These are phyloP conservation scores for Drosophila borborema DNA, from an alignment of 2,888 invertebrate species.

Conservation along the genomic window DNA sequence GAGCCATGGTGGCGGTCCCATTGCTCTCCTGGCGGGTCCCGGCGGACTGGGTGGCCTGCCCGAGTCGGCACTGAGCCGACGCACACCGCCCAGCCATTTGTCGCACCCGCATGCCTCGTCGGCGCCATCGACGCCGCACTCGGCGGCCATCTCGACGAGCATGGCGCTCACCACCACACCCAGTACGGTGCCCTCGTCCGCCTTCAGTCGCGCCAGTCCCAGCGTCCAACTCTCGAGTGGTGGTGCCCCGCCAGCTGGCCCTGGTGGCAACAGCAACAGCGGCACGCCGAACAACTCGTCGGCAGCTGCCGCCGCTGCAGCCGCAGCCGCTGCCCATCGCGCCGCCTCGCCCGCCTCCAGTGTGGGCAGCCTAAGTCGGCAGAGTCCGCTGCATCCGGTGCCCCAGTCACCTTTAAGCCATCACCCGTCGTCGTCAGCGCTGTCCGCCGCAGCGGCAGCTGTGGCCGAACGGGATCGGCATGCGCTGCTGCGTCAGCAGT, in stretches of 20 bases:
- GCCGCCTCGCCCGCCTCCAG: conserved; percentile 84
- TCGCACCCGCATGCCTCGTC: conserved; percentile 82
- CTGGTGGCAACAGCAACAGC: conserved; percentile 64
- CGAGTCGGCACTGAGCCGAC: conserved; percentile 83
- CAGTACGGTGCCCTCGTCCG: conserved; percentile 84
- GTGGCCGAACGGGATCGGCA: conserved; percentile 85
- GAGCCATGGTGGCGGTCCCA: conserved; percentile 81
- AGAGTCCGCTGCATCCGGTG: conserved; percentile 85
- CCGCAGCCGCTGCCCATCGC: conserved; percentile 83
- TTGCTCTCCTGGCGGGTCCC: conserved; percentile 82
- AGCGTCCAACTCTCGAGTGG: conserved; percentile 83
- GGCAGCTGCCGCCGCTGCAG: conserved; percentile 72
- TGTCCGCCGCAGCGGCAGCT: conserved; percentile 85
- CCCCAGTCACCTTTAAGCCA: conserved; percentile 85
- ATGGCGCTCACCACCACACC: conserved; percentile 81
- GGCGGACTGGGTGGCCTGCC: conserved; percentile 81
- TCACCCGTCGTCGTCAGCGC: conserved; percentile 84
- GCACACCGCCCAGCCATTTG: conserved; percentile 83
- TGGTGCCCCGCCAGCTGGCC: conserved; percentile 58
- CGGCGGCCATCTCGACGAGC: conserved; percentile 65
- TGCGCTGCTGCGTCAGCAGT: conserved; percentile 84
- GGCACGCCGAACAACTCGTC: conserved; percentile 67
- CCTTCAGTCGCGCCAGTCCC: conserved; percentile 85
- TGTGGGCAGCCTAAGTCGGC: conserved; percentile 83
- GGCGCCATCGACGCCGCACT: conserved; percentile 70